Evolutionary conservation across 2,797 vertebrate species (phyloP).

Genomic region (Threskiornis aethiopicus): DNA sequence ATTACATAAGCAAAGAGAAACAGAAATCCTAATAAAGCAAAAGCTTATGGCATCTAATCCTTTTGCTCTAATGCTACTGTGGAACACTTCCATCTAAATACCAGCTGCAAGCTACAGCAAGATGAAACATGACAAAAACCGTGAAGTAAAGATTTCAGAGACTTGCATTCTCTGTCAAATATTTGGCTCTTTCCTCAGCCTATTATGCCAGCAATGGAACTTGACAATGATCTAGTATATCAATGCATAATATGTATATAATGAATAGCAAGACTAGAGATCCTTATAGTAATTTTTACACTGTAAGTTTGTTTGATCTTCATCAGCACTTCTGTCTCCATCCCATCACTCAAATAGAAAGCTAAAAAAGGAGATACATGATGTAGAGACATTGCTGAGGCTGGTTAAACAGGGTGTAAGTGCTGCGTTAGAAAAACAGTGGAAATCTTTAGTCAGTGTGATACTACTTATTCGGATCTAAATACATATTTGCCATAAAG

Average conservation of each 20-base stretch:
- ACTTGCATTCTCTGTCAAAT: neutral
- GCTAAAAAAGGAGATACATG: neutral
- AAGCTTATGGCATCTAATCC: neutral
- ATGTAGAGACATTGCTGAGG: neutral
- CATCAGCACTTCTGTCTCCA: neutral
- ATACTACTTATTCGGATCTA: neutral
- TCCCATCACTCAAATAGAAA: neutral
- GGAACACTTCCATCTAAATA: neutral
- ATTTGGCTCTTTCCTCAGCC: neutral
- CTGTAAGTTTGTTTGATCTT: conserved; percentile 12
- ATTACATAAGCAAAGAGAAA: neutral
- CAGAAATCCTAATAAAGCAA: neutral
- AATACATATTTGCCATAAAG: neutral
- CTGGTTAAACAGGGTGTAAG: neutral
- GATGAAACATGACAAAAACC: neutral
- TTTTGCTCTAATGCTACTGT: neutral
- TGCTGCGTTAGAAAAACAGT: neutral
- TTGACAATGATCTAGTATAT: neutral
- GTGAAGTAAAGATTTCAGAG: neutral
- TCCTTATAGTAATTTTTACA: neutral
- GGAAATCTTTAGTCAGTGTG: neutral
- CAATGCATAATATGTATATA: neutral
- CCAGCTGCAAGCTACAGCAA: neutral
- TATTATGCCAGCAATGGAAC: neutral
- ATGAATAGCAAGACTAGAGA: neutral